Evolutionary conservation across 1,140 invertebrate species (phyloP).

Genomic region (Hycleus phaleratus): DNA sequence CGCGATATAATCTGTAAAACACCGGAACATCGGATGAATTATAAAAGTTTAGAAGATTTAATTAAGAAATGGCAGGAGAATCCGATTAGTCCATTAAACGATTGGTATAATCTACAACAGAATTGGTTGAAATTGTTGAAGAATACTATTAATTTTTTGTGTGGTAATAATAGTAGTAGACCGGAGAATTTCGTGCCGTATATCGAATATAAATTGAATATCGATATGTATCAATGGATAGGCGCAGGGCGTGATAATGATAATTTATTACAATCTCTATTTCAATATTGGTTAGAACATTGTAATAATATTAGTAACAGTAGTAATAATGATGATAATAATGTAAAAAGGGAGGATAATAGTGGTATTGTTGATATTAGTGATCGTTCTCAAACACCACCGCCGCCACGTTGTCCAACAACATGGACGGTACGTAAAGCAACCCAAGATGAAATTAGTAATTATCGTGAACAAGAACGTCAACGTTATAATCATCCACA

Average conservation of each 20-base stretch:
- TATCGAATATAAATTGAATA: slow-evolving; percentile 74
- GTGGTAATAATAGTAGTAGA: slow-evolving; percentile 73
- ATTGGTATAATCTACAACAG: slow-evolving; percentile 60
- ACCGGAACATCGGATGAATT: slow-evolving; percentile 69
- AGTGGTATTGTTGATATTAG: slow-evolving; percentile 37
- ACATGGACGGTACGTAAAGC: slow-evolving; percentile 75
- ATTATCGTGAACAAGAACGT: slow-evolving; percentile 68
- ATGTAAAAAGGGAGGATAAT: slow-evolving; percentile 31
- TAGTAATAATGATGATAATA: slow-evolving; percentile 40
- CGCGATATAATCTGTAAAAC: slow-evolving; percentile 75
- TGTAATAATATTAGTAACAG: slow-evolving; percentile 42
- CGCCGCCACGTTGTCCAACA: slow-evolving; percentile 56
- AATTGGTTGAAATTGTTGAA: slow-evolving; percentile 74
- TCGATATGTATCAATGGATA: slow-evolving; percentile 85
- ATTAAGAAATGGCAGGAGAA: slow-evolving; percentile 73
- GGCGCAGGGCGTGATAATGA: slow-evolving; percentile 90
- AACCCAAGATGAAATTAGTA: slow-evolving; percentile 64
- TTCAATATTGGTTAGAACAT: slow-evolving; percentile 65
- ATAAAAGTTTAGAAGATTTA: slow-evolving; percentile 64
- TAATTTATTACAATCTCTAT: slow-evolving; percentile 64
- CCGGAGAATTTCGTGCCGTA: slow-evolving; percentile 90
- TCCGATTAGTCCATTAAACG: slow-evolving; percentile 72
- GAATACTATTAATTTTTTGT: slow-evolving; percentile 77
- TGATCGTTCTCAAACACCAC: slow-evolving; percentile 44
- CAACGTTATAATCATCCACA: slow-evolving; percentile 71